Evolutionary conservation across 2,888 invertebrate genomes (phyloP).

Genomic region (Agrochola lota): DNA sequence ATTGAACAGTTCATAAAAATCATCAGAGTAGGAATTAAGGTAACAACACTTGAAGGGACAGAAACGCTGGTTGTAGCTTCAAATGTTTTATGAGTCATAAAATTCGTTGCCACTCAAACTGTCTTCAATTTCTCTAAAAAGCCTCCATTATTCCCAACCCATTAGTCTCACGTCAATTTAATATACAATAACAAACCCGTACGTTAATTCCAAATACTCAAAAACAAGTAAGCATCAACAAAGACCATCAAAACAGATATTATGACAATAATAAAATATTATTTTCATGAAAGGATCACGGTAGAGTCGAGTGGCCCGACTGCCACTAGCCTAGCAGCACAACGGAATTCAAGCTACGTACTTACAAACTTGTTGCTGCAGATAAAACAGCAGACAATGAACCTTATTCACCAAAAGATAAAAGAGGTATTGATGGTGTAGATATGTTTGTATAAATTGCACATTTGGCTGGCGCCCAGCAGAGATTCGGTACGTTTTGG

Average conservation of each 20-base stretch:
- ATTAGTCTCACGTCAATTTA: background rate
- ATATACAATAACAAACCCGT: background rate
- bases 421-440: conserved; percentile 43
- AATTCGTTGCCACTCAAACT: background rate
- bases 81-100: background rate
- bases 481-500: conserved; percentile 86
- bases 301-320: conserved; percentile 79
- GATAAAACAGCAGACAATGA: conserved; percentile 51
- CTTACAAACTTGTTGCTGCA: conserved; percentile 71
- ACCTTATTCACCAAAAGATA: conserved; percentile 65
- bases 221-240: conserved; percentile 73
- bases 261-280: conserved; percentile 85
- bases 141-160: too few relatives aligned
- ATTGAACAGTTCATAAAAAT: background rate
- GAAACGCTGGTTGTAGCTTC: background rate
- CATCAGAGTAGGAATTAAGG: background rate
- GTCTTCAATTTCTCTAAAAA: background rate
- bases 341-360: conserved; percentile 83
- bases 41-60: background rate
- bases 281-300: conserved; percentile 86
- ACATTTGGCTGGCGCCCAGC: conserved; percentile 88
- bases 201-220: conserved; percentile 58
- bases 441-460: conserved; percentile 75
- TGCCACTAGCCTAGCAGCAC: conserved; percentile 78
- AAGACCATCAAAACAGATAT: conserved; percentile 74